phyloP scores from a whole-genome alignment of 2,888 invertebrate genomes.

The Ormyrus nitidulus region DNA sequence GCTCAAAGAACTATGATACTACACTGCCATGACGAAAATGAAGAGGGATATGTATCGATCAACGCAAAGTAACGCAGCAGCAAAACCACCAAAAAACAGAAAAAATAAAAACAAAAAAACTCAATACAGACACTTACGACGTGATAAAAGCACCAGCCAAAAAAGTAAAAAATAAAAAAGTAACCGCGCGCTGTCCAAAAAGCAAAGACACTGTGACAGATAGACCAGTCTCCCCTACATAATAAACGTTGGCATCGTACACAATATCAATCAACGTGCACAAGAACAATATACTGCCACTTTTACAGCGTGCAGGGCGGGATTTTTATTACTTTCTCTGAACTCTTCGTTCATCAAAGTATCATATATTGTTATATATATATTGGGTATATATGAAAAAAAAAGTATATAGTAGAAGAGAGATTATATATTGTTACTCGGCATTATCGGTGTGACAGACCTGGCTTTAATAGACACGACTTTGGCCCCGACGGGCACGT shows the following conservation, averaged over 20 bases:
- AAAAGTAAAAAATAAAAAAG: slow-evolving; percentile 14
- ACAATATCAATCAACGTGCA: slow-evolving; percentile 76
- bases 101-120: background rate
- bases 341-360: background rate
- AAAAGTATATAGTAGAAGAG: slow-evolving; percentile 15
- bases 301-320: slow-evolving; percentile 75
- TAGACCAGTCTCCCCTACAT: slow-evolving; percentile 53
- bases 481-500: slow-evolving; percentile 97
- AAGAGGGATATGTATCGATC: background rate
- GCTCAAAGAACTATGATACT: too few relatives aligned
- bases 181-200: slow-evolving; percentile 35
- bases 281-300: slow-evolving; percentile 75
- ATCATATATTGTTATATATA: background rate
- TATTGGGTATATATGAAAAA: too few relatives aligned
- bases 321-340: slow-evolving; percentile 56
- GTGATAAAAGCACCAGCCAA: background rate
- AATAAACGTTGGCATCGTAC: slow-evolving; percentile 67
- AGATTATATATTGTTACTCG: slow-evolving; percentile 9
- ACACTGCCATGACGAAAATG: too few relatives aligned
- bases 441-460: slow-evolving; percentile 81
- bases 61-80: background rate
- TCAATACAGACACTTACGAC: too few relatives aligned
- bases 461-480: slow-evolving; percentile 99
- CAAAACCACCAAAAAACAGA: background rate
- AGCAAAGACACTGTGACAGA: slow-evolving; percentile 47